Base-by-base conservation (phyloP, 2,888 invertebrate species). In the Chrysolina americana region DNA sequence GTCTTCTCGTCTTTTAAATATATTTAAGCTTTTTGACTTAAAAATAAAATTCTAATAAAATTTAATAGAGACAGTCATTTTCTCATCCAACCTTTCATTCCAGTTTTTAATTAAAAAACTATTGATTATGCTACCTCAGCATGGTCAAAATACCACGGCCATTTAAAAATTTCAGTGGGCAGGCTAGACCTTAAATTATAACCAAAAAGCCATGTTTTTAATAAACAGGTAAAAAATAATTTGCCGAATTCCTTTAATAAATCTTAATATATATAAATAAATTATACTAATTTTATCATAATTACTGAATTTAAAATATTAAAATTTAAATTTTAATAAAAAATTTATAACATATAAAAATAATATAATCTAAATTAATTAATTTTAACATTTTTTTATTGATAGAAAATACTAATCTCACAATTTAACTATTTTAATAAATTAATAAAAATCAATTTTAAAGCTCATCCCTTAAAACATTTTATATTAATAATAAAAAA, bases 51-150 rank as follows among this genome's bases (percentile, higher is more conserved):
- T 92, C 81, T 28, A 28, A 28, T 28, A 87, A 85, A 87, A 81
- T 86, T 87, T 89, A 88, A 88, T 88, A 89, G 89, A 92, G 89
- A 92, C 90, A 92, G 90, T 85, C 85, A 87, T 90, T 91, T 90
- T 90, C 83, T 92, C 91, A 91, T 93, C 87, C 87, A 92, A 91
- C 91, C 93, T 84, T 94, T 94, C 93, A 94, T 94, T 89, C 93
- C 87, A 94, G 93, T 90, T 91, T 90, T 87, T 89, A 94, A 92
- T 94, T 93, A 94, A 93, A 90, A 93, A 91, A 92, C 93, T 91
- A 94, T 89, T 92, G 89, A 92, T 93, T 93, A 92, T 93, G 93
- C 92, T 94, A 93, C 93, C 92, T 93, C 93, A 90, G 93, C 91
- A 93, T 93, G 91, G 92, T 93, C 90, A 93, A 90, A 86, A 91